Evolutionary conservation across 53 echinoderm and acorn worm species (phyloP).

Genomic region (Holothuria scabra): DNA sequence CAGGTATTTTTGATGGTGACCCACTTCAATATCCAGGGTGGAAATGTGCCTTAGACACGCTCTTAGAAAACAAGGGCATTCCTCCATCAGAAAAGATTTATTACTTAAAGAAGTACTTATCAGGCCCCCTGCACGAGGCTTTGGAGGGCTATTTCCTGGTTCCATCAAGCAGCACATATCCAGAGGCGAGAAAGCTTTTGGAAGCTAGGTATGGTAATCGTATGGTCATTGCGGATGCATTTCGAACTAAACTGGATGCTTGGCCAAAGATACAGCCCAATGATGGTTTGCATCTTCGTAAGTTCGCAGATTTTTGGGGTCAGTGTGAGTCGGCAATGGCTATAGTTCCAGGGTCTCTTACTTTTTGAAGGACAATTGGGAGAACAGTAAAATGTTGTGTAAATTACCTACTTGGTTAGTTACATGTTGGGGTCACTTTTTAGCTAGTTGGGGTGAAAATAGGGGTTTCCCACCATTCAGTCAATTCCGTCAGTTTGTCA

Average conservation of each 20-base stretch:
- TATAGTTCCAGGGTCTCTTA: neutral
- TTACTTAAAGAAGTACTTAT: no score
- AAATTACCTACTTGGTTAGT: slow-evolving; percentile 16
- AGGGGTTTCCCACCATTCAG: slow-evolving; percentile 29
- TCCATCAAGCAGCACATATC: neutral
- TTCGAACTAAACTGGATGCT: neutral
- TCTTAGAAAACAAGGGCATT: neutral
- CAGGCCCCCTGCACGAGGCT: neutral
- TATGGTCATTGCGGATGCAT: slow-evolving; percentile 24
- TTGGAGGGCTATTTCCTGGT: neutral
- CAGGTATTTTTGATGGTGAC: no score
- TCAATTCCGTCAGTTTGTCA: slow-evolving; percentile 9
- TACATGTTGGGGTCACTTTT: slow-evolving; percentile 5
- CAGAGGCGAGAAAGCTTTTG: neutral
- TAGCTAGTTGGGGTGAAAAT: slow-evolving; percentile 1
- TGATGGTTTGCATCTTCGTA: no score
- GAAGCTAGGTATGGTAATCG: slow-evolving; percentile 13
- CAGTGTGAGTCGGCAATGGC: no score
- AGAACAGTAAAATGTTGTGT: neutral
- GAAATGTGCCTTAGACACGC: no score
- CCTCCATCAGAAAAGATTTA: slow-evolving; percentile 9
- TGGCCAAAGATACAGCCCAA: slow-evolving; percentile 17
- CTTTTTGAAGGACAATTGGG: neutral
- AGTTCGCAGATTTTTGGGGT: no score
- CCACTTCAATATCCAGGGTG: no score